phyloP scores from a whole-genome alignment of 1,140 invertebrate genomes.

The Dolichoris vasculosae region DNA sequence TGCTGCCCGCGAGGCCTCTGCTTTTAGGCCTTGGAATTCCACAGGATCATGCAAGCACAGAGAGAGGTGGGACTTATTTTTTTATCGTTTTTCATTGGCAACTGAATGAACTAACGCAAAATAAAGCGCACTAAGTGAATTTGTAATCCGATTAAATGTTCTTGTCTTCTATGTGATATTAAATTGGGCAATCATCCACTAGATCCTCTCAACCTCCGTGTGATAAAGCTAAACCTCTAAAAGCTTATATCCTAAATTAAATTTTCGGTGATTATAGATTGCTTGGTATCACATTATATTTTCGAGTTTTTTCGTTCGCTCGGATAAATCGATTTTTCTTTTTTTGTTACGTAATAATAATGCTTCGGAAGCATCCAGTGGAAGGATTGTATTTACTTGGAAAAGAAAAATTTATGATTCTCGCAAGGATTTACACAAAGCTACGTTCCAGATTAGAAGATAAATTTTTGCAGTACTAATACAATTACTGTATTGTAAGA shows the following conservation, averaged over 20 bases:
- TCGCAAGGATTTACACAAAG: background rate
- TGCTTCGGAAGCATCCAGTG: background rate
- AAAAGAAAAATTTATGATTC: background rate
- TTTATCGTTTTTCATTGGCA: too few species aligned
- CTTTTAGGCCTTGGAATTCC: conserved; percentile 72
- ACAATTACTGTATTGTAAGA: background rate
- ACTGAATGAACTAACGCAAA: too few species aligned
- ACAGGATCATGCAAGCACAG: conserved; percentile 69
- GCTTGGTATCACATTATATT: too few species aligned
- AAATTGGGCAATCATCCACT: too few species aligned
- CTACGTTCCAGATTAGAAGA: background rate
- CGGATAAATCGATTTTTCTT: background rate
- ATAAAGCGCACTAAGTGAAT: too few species aligned
- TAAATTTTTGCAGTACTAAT: background rate
- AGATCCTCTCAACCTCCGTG: too few species aligned
- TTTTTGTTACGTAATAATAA: background rate
- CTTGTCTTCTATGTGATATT: too few species aligned
- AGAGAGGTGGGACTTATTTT: conserved; percentile 63
- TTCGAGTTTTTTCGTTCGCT: background rate
- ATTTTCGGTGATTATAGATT: too few species aligned
- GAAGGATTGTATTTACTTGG: background rate
- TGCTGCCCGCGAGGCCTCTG: conserved; percentile 69
- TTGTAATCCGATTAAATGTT: too few species aligned
- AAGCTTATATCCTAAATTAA: too few species aligned
- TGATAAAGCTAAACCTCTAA: too few species aligned